These are phyloP conservation scores for Xenopus borealis DNA, from an alignment of 2,113 vertebrate species.

Conservation along the genomic window DNA sequence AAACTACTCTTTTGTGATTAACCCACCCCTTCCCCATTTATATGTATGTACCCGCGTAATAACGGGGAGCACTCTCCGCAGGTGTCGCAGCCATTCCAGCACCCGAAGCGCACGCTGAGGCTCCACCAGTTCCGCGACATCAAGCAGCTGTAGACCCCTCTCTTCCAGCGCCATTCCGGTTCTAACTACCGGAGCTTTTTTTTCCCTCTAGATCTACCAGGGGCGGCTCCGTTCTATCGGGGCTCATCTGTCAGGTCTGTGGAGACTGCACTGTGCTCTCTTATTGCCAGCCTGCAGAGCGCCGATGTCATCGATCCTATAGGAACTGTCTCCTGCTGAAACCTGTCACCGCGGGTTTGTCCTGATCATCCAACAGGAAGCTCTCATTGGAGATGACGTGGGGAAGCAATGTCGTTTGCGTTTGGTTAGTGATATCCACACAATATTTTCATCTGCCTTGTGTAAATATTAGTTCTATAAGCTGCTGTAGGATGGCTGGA, in stretches of 20 bases:
- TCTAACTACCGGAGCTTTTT: too few species aligned
- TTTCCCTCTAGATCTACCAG: too few species aligned
- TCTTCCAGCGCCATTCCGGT: background rate
- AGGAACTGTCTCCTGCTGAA: background rate
- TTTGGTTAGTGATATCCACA: too few species aligned
- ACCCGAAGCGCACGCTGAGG: conserved; percentile 17
- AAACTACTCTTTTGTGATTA: too few species aligned
- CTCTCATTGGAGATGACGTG: background rate
- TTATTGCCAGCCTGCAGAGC: background rate
- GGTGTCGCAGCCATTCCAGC: conserved; percentile 37
- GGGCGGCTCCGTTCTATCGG: too few species aligned
- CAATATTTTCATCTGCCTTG: too few species aligned
- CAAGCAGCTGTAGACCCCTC: background rate
- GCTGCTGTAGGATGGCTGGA: too few species aligned
- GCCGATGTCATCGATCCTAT: conserved; percentile 13
- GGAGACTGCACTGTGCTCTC: too few species aligned
- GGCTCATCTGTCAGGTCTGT: too few species aligned
- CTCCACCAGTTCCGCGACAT: conserved; percentile 16
- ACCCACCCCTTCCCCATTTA: background rate
- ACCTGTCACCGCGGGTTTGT: background rate
- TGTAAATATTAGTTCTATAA: too few species aligned
- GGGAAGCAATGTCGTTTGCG: background rate
- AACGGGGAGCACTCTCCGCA: conserved; percentile 26
- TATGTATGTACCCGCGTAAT: conserved; percentile 21
- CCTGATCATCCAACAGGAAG: background rate